Conservation (phyloP, 2,888 invertebrate genomes). For the Macrophya alboannulata region DNA sequence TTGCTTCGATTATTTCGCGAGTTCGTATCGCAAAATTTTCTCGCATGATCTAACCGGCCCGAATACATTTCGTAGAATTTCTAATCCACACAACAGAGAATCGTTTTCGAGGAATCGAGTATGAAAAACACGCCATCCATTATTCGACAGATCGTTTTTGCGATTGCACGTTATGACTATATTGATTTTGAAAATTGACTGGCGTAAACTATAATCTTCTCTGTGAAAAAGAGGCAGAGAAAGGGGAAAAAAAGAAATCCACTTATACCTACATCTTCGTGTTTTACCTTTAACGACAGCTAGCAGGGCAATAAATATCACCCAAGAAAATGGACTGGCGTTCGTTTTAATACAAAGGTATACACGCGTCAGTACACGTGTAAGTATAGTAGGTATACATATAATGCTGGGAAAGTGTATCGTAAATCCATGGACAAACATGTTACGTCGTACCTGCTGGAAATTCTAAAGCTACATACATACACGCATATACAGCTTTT, state of each 20-base stretch:
- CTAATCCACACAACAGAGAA: background rate
- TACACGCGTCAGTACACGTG: constrained; percentile 20
- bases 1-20: background rate
- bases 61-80: background rate
- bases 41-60: background rate
- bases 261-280: constrained; percentile 23
- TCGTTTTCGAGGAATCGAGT: background rate
- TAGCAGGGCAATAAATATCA: constrained; percentile 18
- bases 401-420: background rate
- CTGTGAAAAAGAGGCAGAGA: background rate
- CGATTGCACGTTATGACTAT: constrained; percentile 7
- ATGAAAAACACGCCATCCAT: constrained; percentile 14
- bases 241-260: background rate
- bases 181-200: constrained; percentile 43
- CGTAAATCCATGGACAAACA: constrained; percentile 22
- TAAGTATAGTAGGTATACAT: background rate
- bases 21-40: background rate
- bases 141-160: constrained; percentile 18
- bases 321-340: constrained; percentile 23
- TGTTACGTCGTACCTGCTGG: background rate
- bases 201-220: constrained; percentile 3
- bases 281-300: constrained; percentile 38
- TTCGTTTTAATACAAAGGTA: background rate
- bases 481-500: background rate
- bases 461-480: background rate